Evolutionary conservation across 2,113 vertebrate genomes (phyloP), one percentile per base, ranked within the genome.

Genomic region (Microtus richardsoni): DNA sequence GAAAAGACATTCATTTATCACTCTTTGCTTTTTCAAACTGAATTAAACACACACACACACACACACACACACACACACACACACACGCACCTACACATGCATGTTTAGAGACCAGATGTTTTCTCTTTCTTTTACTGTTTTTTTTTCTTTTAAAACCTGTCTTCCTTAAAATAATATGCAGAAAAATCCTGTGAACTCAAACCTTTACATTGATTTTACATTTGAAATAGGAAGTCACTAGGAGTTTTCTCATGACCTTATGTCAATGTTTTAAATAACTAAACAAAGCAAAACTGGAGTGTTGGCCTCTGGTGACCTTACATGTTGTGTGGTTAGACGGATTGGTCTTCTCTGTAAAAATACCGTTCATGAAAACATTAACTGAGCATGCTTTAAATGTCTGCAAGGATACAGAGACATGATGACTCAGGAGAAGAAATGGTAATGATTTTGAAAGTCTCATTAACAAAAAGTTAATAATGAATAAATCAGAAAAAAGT

Each of bases 261-360:
- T 83, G 74, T 92, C 88, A 92, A 44, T 83, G 79, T 75, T 80
- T 93, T 82, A 88, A 90, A 80, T 92, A 58, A 64, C 22, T 60
- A 92, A 92, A 90, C 68, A 82, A 95, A 92, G 10, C 16, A 95
- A 86, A 94, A 80, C 24, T 70, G 49, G 24, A 13, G 13, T 2
- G 14, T 71, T 41, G 58, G 30, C 47, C 6, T 52, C 5, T 79
- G 12, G 21, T 60, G 10, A 44, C 22, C 47, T 87, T 91, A 85
- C 30, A 66, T 0, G 58, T 82, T 73, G 80, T 26, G 19, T 78
- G 68, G 54, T 33, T 86, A 30, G 74, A 60, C 62, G n/a, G 21
- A 68, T 17, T 52, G 47, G 2, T 24, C 49, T 24, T 41, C 89
- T 39, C 78, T 90, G 54, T 64, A 41, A 92, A 91, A 95, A 79